Evolutionary conservation across 2,113 vertebrate species (phyloP).

Genomic region (Anolis carolinensis): DNA sequence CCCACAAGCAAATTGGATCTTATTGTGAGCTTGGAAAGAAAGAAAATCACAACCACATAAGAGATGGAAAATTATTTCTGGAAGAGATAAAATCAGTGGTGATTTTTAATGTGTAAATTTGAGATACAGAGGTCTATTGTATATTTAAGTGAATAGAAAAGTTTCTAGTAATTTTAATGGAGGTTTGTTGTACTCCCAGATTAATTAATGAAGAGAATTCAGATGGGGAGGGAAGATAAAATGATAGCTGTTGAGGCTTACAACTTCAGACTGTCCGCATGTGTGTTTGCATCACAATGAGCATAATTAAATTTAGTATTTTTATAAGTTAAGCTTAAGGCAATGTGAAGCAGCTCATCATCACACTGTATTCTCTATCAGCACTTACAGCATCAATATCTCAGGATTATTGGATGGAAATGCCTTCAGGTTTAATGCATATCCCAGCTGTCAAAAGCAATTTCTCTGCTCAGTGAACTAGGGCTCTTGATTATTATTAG

Average conservation of each 20-base stretch:
- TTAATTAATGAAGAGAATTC: background rate
- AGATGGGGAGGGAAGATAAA: background rate
- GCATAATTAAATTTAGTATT: slow-evolving; percentile 46
- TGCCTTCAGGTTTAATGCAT: slow-evolving; percentile 52
- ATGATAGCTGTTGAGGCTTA: background rate
- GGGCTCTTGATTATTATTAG: slow-evolving; percentile 44
- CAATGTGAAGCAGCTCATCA: slow-evolving; percentile 51
- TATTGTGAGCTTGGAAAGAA: background rate
- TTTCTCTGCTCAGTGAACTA: slow-evolving; percentile 62
- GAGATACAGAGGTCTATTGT: background rate
- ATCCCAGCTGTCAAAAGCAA: slow-evolving; percentile 62
- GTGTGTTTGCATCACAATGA: slow-evolving; percentile 18
- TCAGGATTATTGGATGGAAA: slow-evolving; percentile 19
- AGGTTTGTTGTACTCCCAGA: too few relatives aligned
- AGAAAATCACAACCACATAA: background rate
- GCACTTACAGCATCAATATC: slow-evolving; percentile 17
- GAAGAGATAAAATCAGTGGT: background rate
- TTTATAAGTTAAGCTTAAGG: slow-evolving; percentile 45
- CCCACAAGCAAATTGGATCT: background rate
- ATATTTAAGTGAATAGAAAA: background rate
- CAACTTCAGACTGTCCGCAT: background rate
- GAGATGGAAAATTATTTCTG: background rate
- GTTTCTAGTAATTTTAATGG: background rate
- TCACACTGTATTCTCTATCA: slow-evolving; percentile 41
- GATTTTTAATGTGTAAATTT: background rate